Conservation (phyloP, 2,113 vertebrate species). For the Sterna hirundo region DNA sequence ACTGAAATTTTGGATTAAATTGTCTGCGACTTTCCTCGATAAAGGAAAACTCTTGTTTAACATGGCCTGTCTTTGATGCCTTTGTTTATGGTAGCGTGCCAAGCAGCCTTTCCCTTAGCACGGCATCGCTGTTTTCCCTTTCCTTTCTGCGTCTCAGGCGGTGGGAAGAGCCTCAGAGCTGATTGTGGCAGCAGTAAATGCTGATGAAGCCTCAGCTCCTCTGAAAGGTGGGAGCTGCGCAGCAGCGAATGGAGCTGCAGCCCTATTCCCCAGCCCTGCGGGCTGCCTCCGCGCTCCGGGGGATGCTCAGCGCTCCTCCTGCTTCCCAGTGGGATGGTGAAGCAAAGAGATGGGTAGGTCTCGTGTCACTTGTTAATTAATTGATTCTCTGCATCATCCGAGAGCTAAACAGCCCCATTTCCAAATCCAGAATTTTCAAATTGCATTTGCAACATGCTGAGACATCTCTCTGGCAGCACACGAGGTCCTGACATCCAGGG, state of each 20-base stretch:
- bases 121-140: neutral
- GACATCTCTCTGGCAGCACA: conserved; percentile 1
- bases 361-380: conserved; percentile 36
- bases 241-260: neutral
- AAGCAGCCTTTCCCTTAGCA: neutral
- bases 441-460: conserved; percentile 8
- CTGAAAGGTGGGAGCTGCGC: neutral
- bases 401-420: conserved; percentile 1
- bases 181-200: neutral
- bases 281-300: neutral
- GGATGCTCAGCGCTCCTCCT: neutral
- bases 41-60: neutral
- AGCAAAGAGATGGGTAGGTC: neutral
- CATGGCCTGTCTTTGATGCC: neutral
- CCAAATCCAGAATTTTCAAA: conserved; percentile 18
- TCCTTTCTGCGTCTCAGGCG: neutral
- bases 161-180: neutral
- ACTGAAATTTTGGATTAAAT: neutral
- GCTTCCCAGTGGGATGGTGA: neutral
- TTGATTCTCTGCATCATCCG: neutral
- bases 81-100: neutral
- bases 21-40: neutral
- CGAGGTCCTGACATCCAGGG: neutral
- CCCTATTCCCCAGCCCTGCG: neutral
- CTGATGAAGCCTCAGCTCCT: neutral